Conservation (phyloP, 2,888 invertebrate species). For the Parnassius apollo region DNA sequence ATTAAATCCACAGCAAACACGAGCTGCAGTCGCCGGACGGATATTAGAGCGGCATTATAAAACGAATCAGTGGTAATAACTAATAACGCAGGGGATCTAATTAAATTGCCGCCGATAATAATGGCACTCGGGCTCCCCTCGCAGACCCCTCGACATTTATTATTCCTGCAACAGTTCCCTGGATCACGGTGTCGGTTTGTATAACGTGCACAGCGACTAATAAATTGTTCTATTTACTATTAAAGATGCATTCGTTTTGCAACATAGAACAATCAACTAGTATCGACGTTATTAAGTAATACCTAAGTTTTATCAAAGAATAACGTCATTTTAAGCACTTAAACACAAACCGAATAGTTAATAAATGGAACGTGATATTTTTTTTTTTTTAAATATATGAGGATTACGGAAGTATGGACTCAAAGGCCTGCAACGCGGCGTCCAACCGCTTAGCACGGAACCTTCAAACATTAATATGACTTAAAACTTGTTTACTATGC, state of each 20-base stretch:
- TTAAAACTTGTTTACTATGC: too few species aligned
- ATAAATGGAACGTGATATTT: too few species aligned
- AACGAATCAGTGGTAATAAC: slow-evolving; percentile 78
- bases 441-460: too few species aligned
- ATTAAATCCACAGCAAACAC: slow-evolving; percentile 46
- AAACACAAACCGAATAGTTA: neutral
- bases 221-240: slow-evolving; percentile 17
- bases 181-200: slow-evolving; percentile 42
- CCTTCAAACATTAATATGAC: too few species aligned
- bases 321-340: neutral
- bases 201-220: slow-evolving; percentile 23
- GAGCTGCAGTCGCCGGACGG: slow-evolving; percentile 46
- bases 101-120: slow-evolving; percentile 80
- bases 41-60: slow-evolving; percentile 72
- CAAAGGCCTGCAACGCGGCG: too few species aligned
- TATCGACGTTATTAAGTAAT: neutral
- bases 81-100: slow-evolving; percentile 78
- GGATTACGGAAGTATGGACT: too few species aligned
- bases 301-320: neutral
- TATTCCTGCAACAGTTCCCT: slow-evolving; percentile 65
- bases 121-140: slow-evolving; percentile 71
- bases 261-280: too few species aligned
- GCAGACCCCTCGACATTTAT: slow-evolving; percentile 75
- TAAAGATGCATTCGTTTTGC: slow-evolving; percentile 2
- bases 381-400: too few species aligned